Conservation (phyloP, 2,797 vertebrate genomes). For the Hemitrygon akajei region DNA sequence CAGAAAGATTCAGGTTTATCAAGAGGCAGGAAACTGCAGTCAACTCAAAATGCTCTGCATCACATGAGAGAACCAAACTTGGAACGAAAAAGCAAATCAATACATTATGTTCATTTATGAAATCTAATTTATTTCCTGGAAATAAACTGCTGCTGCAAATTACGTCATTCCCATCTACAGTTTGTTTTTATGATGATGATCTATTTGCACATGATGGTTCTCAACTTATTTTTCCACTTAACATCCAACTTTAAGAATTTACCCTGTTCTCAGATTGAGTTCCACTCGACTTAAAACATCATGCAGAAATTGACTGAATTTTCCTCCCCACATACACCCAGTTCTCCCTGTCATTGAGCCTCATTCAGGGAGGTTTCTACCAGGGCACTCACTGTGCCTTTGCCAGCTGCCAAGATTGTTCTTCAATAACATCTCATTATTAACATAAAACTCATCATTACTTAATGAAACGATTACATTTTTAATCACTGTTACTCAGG, state of each 20-base stretch:
- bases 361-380: background rate
- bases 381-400: background rate
- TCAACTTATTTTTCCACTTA: background rate
- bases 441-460: slow-evolving; percentile 11
- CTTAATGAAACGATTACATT: background rate
- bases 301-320: background rate
- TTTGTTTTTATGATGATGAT: background rate
- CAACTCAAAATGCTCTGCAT: too few relatives aligned
- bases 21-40: background rate
- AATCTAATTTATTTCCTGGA: background rate
- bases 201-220: background rate
- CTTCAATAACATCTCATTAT: background rate
- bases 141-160: background rate
- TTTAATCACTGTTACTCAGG: background rate
- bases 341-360: background rate
- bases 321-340: background rate
- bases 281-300: background rate
- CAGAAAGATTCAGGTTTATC: background rate
- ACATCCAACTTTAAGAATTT: too few relatives aligned
- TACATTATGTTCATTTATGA: background rate
- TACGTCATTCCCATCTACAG: background rate
- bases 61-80: background rate
- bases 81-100: background rate
- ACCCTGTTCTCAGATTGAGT: too few relatives aligned
- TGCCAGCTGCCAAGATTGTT: background rate